Evolutionary conservation across 1,140 invertebrate genomes (phyloP), one percentile per base, ranked within the genome.

Genomic region (Grapholita molesta): DNA sequence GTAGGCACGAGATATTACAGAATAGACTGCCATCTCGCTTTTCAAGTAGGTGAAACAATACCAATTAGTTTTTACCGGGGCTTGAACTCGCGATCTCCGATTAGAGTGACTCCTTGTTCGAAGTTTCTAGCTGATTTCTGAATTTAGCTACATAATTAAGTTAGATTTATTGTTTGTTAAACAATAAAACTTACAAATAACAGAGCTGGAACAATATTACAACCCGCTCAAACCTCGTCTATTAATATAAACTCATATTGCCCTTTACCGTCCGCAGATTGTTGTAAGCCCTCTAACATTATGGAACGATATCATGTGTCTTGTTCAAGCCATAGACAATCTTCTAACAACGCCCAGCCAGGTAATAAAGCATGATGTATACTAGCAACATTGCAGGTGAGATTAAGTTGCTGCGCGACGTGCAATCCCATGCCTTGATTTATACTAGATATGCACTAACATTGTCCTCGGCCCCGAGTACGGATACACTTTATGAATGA

Each of bases 331-430:
- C 55, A 28, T 61, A 61, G 55, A 61, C 55, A 61, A 61, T 61
- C 55, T 61, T 61, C 55, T 30, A 61, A 57, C 53, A 57, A 61
- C 55, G 55, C 55, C 25, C 55, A 28, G 55, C 55, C 24, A 74
- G 71, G 70, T 66, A 73, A 82, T 82, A 78, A 75, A 82, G 81
- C 78, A 83, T 75, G 66, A 74, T 72, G 76, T 80, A 83, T 80
- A 71, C 68, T 35, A 70, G 68, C 71, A 74, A 79, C 74, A 76
- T 69, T 85, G 83, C 83, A 85, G 79, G 81, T 85, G 78, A 82
- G 81, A 83, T 85, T 83, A 83, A 78, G 78, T 76, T 77, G 70
- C 53, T 73, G 70, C 75, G 66, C 73, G 71, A 73, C 74, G 70
- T 71, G 73, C 72, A 77, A 76, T 71, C 66, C 71, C 55, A 61